Conservation (phyloP, 23 tunicate genomes). For the Ascidia mentula region DNA sequence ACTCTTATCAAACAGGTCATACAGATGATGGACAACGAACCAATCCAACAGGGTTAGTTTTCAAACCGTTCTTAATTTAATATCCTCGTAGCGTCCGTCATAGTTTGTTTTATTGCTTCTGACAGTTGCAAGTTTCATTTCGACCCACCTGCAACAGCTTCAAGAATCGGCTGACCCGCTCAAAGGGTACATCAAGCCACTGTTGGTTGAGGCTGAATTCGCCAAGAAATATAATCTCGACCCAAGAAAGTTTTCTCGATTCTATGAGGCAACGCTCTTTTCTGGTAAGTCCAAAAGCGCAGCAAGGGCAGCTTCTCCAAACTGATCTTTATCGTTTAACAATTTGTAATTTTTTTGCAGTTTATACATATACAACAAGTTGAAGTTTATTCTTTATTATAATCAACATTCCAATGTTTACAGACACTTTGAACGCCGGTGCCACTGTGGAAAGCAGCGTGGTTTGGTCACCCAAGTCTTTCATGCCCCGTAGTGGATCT, state of each 20-base stretch:
- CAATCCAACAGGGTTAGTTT: conserved; percentile 56
- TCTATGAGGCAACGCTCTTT: conserved; percentile 75
- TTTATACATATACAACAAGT: too few relatives aligned
- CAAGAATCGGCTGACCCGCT: conserved; percentile 79
- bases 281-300: conserved; percentile 45
- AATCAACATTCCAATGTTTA: not conserved
- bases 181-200: conserved; percentile 62
- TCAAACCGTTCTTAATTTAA: too few relatives aligned
- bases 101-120: too few relatives aligned
- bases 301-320: not conserved
- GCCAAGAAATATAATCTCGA: conserved; percentile 71
- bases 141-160: conserved; percentile 65
- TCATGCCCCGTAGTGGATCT: conserved; percentile 77
- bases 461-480: conserved; percentile 91
- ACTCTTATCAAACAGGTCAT: conserved; percentile 46
- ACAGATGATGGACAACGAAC: conserved; percentile 54
- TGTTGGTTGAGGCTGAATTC: conserved; percentile 53
- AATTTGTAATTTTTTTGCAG: too few relatives aligned
- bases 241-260: conserved; percentile 86
- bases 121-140: conserved; percentile 84
- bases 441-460: conserved; percentile 82
- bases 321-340: not conserved
- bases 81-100: too few relatives aligned
- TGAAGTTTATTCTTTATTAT: too few relatives aligned
- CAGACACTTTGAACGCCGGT: conserved; percentile 73